Conservation (phyloP, 1,140 invertebrate genomes). For the Teleogryllus occipitalis region DNA sequence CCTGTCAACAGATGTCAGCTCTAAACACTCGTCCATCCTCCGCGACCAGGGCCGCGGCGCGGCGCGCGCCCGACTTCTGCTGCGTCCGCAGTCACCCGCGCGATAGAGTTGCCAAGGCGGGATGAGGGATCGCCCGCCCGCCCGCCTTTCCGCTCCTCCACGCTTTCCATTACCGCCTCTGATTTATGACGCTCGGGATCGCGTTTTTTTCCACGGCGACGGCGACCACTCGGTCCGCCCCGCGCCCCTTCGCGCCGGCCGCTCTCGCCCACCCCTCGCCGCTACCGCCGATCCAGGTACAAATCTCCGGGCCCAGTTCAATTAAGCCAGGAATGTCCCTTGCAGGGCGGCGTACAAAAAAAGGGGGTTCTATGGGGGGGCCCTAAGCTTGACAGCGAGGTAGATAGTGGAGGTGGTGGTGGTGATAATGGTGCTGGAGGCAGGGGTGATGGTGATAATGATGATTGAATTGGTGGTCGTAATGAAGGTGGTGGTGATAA, state of each 20-base stretch:
- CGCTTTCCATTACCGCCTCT: not conserved
- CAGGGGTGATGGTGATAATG: not conserved
- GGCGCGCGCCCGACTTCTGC: not conserved
- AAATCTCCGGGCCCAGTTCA: not conserved
- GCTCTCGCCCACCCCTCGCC: not conserved
- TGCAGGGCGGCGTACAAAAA: not conserved
- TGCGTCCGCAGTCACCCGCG: not conserved
- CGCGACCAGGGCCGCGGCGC: too few species aligned
- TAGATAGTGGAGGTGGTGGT: too few species aligned
- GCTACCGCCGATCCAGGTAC: not conserved
- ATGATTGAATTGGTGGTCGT: not conserved
- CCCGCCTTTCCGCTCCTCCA: not conserved
- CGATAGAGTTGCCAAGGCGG: not conserved
- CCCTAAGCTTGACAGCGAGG: not conserved
- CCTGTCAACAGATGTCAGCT: too few species aligned
- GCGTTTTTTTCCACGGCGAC: not conserved
- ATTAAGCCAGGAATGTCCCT: slow-evolving; percentile 1
- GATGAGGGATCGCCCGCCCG: not conserved
- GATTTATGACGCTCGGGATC: not conserved
- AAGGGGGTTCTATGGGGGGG: not conserved
- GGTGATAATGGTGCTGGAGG: not conserved
- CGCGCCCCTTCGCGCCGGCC: not conserved
- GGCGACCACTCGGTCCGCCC: not conserved
- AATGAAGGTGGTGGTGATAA: not conserved
- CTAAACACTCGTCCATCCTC: too few species aligned